Base-by-base conservation (phyloP, 1,140 invertebrate genomes). In the Drosophila orena region DNA sequence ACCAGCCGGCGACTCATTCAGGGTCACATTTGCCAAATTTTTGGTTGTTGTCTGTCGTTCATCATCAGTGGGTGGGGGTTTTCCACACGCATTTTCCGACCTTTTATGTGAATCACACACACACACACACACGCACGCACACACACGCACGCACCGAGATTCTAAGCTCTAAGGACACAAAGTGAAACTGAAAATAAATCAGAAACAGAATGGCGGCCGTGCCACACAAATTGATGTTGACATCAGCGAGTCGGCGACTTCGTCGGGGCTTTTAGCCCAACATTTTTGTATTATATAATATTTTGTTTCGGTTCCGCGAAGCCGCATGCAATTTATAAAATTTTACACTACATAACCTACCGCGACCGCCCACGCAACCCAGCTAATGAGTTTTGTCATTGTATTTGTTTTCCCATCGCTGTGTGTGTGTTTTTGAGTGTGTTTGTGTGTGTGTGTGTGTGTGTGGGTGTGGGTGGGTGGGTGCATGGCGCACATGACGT, bases 271-370 rank as follows among this genome's bases (percentile, higher is more conserved):
- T 83, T 65, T 79, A 60, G 60, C 52, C 27, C 20, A 71, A 70
- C 68, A 30, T 70, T 69, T 69, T 46, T 68, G 30, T 15, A 12
- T 56, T 43, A 4, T 20, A n/a, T 40, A 47, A 61, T 59, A 57
- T 55, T 47, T 43, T 27, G 27, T 46, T 14, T 53, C 34, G 22
- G 14, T 61, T 59, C 15, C 53, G 38, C 37, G 35, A 27, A 70
- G 73, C 68, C 44, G 47, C 53, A 60, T 76, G 60, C 68, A 75
- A 86, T 86, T 86, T 85, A 86, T 85, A 78, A 86, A 77, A 85
- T 74, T 86, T 86, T 85, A 81, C 81, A 81, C 77, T 68, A 85
- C 57, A 74, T 81, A 86, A 80, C 46, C 40, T 43, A 57, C 53
- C 46, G 37, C 78, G 7, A 30, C 30, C 53, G 22, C 49, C 58